Evolutionary conservation across 92 coral and sea anemone genomes (phyloP).

Genomic region (Isaurus tuberculatus): DNA sequence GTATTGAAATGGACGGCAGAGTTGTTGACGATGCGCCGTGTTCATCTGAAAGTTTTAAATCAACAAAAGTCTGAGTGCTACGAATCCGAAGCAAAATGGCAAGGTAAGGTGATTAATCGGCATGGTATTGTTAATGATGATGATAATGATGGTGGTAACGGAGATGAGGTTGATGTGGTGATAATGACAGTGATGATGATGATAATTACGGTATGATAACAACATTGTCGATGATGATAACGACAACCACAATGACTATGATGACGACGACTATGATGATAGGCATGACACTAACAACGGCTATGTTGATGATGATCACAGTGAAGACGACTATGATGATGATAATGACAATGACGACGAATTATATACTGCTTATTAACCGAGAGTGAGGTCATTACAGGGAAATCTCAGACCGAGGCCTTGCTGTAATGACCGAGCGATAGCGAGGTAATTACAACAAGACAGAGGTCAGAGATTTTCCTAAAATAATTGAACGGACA

Average conservation of each 20-base stretch:
- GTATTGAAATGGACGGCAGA: slow-evolving; percentile 35
- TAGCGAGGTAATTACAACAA: too few relatives aligned
- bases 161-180: not conserved
- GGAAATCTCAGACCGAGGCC: too few relatives aligned
- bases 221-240: not conserved
- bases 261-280: not conserved
- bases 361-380: too few relatives aligned
- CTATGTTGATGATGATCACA: not conserved
- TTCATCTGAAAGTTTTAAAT: slow-evolving; percentile 4
- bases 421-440: too few relatives aligned
- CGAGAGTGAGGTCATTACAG: too few relatives aligned
- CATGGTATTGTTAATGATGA: not conserved
- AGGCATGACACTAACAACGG: not conserved
- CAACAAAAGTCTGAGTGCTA: slow-evolving; percentile 25
- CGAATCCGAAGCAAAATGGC: not conserved
- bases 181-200: not conserved
- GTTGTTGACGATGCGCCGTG: not conserved
- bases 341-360: not conserved
- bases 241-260: not conserved
- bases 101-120: not conserved
- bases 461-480: too few relatives aligned
- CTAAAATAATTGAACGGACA: too few relatives aligned
- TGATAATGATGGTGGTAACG: not conserved
- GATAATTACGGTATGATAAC: not conserved
- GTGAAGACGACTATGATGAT: not conserved